These are phyloP conservation scores for Polypedilum pembai DNA, from an alignment of 1,140 invertebrate genomes.

Conservation along the genomic window DNA sequence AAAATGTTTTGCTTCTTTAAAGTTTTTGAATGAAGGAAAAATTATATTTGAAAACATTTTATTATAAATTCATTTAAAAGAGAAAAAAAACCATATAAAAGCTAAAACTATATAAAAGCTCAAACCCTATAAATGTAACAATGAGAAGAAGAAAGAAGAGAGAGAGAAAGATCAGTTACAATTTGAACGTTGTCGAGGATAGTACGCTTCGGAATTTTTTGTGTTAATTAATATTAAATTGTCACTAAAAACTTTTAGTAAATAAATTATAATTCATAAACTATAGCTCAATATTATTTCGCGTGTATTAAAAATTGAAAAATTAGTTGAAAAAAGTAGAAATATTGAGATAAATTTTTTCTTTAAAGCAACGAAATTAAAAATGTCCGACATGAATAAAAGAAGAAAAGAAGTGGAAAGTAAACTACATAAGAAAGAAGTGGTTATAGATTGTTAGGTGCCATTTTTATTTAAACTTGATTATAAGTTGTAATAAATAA, in stretches of 20 bases:
- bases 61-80: too few species aligned
- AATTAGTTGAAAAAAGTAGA: too few species aligned
- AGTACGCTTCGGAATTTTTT: background rate
- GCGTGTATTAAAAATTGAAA: background rate
- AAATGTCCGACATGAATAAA: conserved; percentile 17
- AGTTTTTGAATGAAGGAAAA: too few species aligned
- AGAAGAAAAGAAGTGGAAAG: conserved; percentile 17
- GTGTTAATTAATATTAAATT: conserved; percentile 3
- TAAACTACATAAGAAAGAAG: background rate
- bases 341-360: background rate
- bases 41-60: too few species aligned
- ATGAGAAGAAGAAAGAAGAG: too few species aligned
- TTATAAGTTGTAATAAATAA: background rate
- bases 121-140: too few species aligned
- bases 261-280: background rate
- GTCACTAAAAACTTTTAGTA: background rate
- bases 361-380: conserved; percentile 14
- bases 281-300: background rate
- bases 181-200: conserved; percentile 2
- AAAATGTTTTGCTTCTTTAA: too few species aligned
- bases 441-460: conserved; percentile 5
- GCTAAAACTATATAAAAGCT: too few species aligned
- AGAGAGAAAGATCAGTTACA: too few species aligned
- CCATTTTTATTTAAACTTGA: conserved; percentile 19
- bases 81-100: too few species aligned